phyloP scores from a whole-genome alignment of 2,888 invertebrate species.

The Ochropleura plecta region DNA sequence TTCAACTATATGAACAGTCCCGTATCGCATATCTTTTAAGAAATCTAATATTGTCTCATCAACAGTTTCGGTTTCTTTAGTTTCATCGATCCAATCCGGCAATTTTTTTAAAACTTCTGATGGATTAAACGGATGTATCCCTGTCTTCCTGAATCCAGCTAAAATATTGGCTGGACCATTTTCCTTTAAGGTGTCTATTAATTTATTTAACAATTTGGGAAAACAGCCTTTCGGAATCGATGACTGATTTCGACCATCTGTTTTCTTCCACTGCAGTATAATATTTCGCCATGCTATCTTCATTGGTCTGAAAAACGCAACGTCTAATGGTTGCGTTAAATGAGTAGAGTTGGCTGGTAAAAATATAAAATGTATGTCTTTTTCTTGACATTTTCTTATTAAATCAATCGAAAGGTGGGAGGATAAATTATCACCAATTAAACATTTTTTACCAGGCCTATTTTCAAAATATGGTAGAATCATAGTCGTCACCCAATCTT shows the following conservation, averaged over 20 bases:
- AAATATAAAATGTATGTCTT: constrained; percentile 1
- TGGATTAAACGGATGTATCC: neutral
- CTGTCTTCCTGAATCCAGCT: neutral
- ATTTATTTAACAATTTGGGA: neutral
- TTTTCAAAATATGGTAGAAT: constrained; percentile 4
- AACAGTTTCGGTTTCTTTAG: neutral
- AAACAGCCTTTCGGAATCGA: constrained; percentile 17
- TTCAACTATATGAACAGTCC: no score
- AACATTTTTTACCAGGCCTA: constrained; percentile 14
- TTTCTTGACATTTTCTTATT: neutral
- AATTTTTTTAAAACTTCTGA: constrained; percentile 4
- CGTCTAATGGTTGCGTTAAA: constrained; percentile 9
- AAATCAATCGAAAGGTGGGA: constrained; percentile 5
- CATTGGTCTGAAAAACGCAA: constrained; percentile 16
- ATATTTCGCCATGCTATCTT: constrained; percentile 16
- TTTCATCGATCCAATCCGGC: neutral
- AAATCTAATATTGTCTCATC: neutral
- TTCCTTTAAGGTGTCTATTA: neutral
- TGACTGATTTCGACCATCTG: neutral
- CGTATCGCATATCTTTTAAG: no score
- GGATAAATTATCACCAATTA: constrained; percentile 23
- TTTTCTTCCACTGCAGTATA: neutral
- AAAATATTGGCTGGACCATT: neutral
- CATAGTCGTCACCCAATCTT: neutral
- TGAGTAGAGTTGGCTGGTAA: constrained; percentile 10